Percentiles rank a stretch among this genome's conserved stretches.
Evolutionary conservation across 1,140 invertebrate genomes (phyloP).

Genomic region (Heliothis subflexa): DNA sequence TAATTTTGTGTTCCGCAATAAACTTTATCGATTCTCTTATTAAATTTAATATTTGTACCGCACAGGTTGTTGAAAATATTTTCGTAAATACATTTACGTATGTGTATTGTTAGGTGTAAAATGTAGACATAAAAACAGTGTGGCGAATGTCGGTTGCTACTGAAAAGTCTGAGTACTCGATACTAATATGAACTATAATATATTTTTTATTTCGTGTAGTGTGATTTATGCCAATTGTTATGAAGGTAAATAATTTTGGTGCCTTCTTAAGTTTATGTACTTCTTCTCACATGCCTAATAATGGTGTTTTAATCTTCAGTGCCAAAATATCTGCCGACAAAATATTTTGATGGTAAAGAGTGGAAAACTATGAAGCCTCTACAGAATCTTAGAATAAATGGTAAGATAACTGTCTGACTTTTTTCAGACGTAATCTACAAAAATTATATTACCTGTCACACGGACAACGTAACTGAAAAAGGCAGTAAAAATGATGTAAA

Average conservation of each 20-base stretch:
- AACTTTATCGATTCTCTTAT: conserved; percentile 83
- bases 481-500: too few species aligned
- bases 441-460: too few species aligned
- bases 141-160: not conserved
- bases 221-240: conserved; percentile 18
- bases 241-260: conserved; percentile 17
- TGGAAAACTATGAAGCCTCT: conserved; percentile 1
- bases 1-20: conserved; percentile 80
- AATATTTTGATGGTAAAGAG: conserved; percentile 13
- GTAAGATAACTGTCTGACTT: not conserved
- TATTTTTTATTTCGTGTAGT: conserved; percentile 10
- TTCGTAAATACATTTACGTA: conserved; percentile 17
- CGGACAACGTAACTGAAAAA: too few species aligned
- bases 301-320: not conserved
- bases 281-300: not conserved
- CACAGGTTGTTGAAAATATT: conserved; percentile 27
- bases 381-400: not conserved
- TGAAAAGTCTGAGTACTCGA: not conserved
- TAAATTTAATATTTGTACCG: conserved; percentile 72
- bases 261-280: not conserved
- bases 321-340: not conserved
- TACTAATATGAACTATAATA: conserved; percentile 3
- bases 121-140: not conserved
- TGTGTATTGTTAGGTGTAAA: not conserved
- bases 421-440: not conserved